These are phyloP conservation scores for Neolamprologus cancellatus DNA, from an alignment of 2,113 vertebrate genomes.

Conservation along the genomic window DNA sequence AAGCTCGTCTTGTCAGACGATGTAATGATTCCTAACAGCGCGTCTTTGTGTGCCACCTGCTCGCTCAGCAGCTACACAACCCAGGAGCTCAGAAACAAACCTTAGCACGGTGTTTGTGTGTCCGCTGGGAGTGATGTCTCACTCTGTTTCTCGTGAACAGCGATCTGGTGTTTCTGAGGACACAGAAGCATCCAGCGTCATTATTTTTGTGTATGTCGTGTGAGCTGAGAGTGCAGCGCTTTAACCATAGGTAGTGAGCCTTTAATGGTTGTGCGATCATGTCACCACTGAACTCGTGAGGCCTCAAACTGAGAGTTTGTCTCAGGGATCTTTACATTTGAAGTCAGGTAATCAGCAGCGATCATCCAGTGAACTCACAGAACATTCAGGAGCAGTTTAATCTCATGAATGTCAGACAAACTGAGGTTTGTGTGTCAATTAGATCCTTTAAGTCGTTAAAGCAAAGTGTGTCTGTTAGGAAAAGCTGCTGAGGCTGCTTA, in stretches of 20 bases:
- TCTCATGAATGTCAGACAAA: background rate
- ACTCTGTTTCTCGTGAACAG: background rate
- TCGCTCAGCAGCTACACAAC: background rate
- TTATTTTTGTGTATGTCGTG: background rate
- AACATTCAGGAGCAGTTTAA: background rate
- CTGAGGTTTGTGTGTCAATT: background rate
- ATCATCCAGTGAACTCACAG: background rate
- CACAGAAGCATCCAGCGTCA: background rate
- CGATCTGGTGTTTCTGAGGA: background rate
- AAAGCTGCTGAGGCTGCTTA: background rate
- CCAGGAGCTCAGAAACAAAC: background rate
- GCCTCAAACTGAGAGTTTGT: background rate
- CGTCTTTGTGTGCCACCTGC: background rate
- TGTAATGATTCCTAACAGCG: fast-evolving
- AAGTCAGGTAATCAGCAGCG: background rate
- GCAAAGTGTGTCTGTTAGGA: background rate
- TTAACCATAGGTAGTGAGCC: background rate
- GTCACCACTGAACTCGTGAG: background rate
- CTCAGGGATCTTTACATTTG: background rate
- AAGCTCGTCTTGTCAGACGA: background rate
- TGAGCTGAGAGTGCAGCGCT: background rate
- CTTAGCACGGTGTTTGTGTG: background rate
- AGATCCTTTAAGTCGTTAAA: fast-evolving
- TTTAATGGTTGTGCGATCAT: fast-evolving
- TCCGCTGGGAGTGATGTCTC: background rate